Base-by-base conservation (phyloP, 2,888 invertebrate genomes). In the Eristalis arbustorum region DNA sequence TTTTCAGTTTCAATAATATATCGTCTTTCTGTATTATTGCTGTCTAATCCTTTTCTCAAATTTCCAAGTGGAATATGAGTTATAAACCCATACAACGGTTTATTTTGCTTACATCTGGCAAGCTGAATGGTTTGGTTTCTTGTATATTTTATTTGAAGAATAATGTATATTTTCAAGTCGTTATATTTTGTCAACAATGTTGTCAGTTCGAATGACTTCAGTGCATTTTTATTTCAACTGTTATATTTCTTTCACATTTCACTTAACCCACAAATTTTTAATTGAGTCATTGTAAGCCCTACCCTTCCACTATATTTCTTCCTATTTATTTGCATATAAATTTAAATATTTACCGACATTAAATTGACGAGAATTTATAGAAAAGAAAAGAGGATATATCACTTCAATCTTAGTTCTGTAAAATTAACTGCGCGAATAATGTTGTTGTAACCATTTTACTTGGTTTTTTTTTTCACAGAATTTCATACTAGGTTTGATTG, bases 321-420 rank as follows among this genome's bases (percentile, higher is more conserved):
- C 59, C 69, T 64, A 71, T 59, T 28, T 61, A 49, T 77, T 67
- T 61, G 66, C 75, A 80, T 28, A 74, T 18, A 69, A 37, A 59
- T 75, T 74, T 69, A 14, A 64, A 72, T 22, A 57, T 57, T 64
- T 64, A 57, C 57, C 34, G 56, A 40, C 22, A 37, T 71, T 14
- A 63, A 69, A 77, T 66, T 61, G 34, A 77, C 18, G 40, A 10
- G 25, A 76, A 49, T 34, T 68, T 68, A 2, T 64, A 64, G 78
- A 78, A 78, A 79, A 79, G 79, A 72, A 66, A 79, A 79, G 79
- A 79, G 79, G 79, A 79, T 79, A 79, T 79, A 22, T 42, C 31
- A 72, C 72, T 67, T 40, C 42, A 66, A 34, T 72, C 42, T 59
- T 63, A 31, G 71, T 62, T 40, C 2, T 63, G 11, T 63, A 56